These are phyloP conservation scores for Ambastaia sidthimunki DNA, from an alignment of 2,797 vertebrate genomes.

Conservation along the genomic window DNA sequence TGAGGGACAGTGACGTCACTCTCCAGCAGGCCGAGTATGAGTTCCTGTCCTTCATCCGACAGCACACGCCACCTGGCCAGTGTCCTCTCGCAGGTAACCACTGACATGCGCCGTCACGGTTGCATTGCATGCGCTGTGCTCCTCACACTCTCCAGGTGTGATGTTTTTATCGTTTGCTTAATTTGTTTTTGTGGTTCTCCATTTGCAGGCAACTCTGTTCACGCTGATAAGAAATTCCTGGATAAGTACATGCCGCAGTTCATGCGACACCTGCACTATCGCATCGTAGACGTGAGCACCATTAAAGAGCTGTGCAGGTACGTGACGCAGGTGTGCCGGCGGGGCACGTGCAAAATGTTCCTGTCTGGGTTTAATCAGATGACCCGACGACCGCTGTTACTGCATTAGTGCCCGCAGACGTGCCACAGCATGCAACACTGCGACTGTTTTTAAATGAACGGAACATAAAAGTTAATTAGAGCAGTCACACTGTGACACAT, in stretches of 20 bases:
- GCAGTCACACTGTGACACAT: conserved; percentile 2
- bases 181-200: neutral
- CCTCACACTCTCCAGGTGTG: no score
- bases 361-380: neutral
- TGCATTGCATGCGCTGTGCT: no score
- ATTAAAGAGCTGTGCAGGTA: conserved; percentile 96
- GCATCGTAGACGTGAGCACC: conserved; percentile 97
- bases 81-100: conserved; percentile 96
- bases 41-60: conserved; percentile 92
- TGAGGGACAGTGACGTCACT: conserved; percentile 87
- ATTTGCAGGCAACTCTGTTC: conserved; percentile 93
- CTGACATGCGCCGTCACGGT: no score
- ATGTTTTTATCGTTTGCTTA: no score
- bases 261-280: conserved; percentile 96
- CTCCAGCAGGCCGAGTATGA: conserved; percentile 93
- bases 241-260: conserved; percentile 98
- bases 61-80: conserved; percentile 91
- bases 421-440: conserved; percentile 17
- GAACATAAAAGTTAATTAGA: neutral
- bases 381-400: neutral
- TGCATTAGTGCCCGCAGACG: neutral
- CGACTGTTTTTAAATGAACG: neutral
- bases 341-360: neutral
- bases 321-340: neutral
- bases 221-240: conserved; percentile 96